Conservation (phyloP, 2,888 invertebrate species). For the Melolontha melolontha region DNA sequence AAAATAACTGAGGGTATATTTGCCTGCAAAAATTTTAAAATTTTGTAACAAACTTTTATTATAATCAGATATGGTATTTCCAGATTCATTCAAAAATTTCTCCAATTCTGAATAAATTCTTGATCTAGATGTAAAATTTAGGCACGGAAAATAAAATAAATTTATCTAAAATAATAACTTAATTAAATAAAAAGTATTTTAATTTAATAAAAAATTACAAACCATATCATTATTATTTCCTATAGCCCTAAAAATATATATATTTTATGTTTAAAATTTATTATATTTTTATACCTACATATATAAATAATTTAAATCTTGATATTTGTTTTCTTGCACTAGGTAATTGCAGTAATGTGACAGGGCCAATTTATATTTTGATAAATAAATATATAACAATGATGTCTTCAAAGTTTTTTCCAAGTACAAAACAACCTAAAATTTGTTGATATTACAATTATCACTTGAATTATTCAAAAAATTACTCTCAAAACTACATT, state of each 20-base stretch:
- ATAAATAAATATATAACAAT: slow-evolving; percentile 77
- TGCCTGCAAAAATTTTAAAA: slow-evolving; percentile 56
- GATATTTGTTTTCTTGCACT: slow-evolving; percentile 74
- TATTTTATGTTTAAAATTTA: slow-evolving; percentile 14
- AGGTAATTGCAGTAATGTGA: slow-evolving; percentile 82
- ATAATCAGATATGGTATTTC: slow-evolving; percentile 52
- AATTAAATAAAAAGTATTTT: slow-evolving; percentile 29
- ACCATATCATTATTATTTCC: slow-evolving; percentile 58
- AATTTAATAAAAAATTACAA: slow-evolving; percentile 18
- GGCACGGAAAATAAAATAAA: slow-evolving; percentile 56
- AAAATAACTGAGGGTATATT: slow-evolving; percentile 2
- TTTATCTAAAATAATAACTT: slow-evolving; percentile 53
- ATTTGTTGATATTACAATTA: slow-evolving; percentile 42
- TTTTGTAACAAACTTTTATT: slow-evolving; percentile 54
- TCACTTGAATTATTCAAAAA: slow-evolving; percentile 7
- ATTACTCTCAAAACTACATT: slow-evolving; percentile 72
- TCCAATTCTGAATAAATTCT: slow-evolving; percentile 52
- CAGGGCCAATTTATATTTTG: slow-evolving; percentile 77
- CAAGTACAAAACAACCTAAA: slow-evolving; percentile 80
- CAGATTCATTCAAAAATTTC: slow-evolving; percentile 54
- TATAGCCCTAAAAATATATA: slow-evolving; percentile 56
- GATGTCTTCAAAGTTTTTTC: slow-evolving; percentile 79
- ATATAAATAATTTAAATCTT: slow-evolving; percentile 79
- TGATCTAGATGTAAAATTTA: slow-evolving; percentile 52
- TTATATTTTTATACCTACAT: slow-evolving; percentile 71